phyloP scores from a whole-genome alignment of 1,140 invertebrate genomes.

The Eumaeus atala region DNA sequence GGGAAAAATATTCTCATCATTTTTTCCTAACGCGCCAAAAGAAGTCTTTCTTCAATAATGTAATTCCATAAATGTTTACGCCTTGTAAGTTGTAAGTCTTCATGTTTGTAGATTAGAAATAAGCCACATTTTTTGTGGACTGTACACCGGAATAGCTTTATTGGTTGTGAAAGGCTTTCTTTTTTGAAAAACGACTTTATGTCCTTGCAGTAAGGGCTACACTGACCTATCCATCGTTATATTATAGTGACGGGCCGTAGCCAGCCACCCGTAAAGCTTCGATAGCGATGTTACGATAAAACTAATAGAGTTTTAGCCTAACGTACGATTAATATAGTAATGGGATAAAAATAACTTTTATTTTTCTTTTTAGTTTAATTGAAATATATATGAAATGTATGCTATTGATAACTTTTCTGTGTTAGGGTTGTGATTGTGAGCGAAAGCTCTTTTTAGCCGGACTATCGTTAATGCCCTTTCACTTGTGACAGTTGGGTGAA shows the following conservation, averaged over 20 bases:
- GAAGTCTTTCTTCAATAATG: no score
- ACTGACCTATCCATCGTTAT: background rate
- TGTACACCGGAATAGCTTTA: constrained; percentile 21
- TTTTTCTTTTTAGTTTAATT: no score
- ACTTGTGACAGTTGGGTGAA: no score
- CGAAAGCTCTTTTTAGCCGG: no score
- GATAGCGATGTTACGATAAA: constrained; percentile 41
- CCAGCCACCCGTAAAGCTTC: constrained; percentile 39
- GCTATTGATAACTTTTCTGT: constrained; percentile 8
- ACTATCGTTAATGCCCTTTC: no score
- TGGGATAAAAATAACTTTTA: constrained; percentile 26
- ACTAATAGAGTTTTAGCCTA: constrained; percentile 39
- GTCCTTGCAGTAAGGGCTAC: background rate
- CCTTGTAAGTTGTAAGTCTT: background rate
- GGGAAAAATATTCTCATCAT: no score
- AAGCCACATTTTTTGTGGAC: background rate
- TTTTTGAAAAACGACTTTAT: background rate
- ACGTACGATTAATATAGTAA: constrained; percentile 33
- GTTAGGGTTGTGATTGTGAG: background rate
- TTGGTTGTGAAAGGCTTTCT: constrained; percentile 14
- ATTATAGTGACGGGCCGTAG: constrained; percentile 29
- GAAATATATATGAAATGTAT: background rate
- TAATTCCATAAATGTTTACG: no score
- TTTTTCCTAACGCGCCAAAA: no score
- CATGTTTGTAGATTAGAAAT: background rate